Evolutionary conservation across 2,888 invertebrate genomes (phyloP).

Genomic region (Stramonita haemastoma): DNA sequence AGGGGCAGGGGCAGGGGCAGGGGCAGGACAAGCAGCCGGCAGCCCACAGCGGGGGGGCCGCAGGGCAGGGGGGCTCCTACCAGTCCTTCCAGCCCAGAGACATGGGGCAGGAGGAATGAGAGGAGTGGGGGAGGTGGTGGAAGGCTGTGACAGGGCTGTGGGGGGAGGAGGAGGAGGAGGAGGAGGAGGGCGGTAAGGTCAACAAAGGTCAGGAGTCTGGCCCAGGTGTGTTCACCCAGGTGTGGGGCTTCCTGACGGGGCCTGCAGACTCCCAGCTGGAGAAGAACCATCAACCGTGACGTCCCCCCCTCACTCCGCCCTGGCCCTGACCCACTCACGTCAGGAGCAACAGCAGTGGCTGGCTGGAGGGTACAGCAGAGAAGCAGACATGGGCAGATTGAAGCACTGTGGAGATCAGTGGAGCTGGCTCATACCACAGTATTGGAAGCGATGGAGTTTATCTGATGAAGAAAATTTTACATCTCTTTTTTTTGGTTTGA

Average conservation of each 20-base stretch:
- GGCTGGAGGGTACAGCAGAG: too few species aligned
- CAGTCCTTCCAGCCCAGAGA: conserved; percentile 43
- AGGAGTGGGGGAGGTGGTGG: conserved; percentile 32
- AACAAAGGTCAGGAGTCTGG: not conserved
- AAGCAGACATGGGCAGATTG: too few species aligned
- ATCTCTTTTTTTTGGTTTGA: too few species aligned
- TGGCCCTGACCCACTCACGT: too few species aligned
- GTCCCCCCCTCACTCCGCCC: not conserved
- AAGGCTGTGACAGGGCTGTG: conserved; percentile 20
- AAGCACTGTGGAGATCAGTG: too few species aligned
- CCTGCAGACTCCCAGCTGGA: not conserved
- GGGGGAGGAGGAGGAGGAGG: not conserved
- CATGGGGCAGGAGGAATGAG: conserved; percentile 17
- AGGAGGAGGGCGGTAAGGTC: too few species aligned
- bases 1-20: conserved; percentile 44
- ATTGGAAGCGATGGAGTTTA: too few species aligned
- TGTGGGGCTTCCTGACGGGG: conserved; percentile 9
- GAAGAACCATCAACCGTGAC: not conserved
- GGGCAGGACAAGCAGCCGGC: not conserved
- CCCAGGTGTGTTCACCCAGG: not conserved
- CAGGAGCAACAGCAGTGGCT: too few species aligned
- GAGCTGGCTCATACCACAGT: too few species aligned
- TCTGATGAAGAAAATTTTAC: too few species aligned
- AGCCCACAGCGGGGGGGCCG: not conserved
- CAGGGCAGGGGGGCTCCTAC: conserved; percentile 27